Evolutionary conservation across 2,888 invertebrate species (phyloP).

Genomic region (Drosophila greeni): DNA sequence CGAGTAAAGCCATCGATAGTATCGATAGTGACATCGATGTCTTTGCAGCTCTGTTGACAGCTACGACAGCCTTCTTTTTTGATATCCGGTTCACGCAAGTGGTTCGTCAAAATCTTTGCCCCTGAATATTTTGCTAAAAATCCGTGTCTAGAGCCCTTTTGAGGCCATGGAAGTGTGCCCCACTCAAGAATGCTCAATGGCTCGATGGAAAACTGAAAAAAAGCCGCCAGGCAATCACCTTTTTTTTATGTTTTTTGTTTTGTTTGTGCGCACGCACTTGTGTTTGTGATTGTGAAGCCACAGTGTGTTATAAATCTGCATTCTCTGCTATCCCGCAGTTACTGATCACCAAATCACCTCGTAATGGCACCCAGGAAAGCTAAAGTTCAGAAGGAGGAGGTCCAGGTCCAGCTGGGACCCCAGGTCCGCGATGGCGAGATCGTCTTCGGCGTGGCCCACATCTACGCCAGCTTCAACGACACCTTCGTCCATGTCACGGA

Average conservation of each 20-base stretch:
- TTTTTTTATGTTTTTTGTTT: conserved; percentile 45
- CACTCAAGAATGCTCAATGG: conserved; percentile 8
- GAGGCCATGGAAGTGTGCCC: conserved; percentile 5
- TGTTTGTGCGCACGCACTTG: conserved; percentile 32
- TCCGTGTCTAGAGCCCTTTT: conserved; percentile 45
- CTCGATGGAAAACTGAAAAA: neutral
- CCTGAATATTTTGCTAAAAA: conserved; percentile 42
- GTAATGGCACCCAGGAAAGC: conserved; percentile 98
- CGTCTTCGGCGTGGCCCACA: conserved; percentile 99
- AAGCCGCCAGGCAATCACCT: conserved; percentile 29
- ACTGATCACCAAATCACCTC: conserved; percentile 32
- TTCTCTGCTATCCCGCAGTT: conserved; percentile 38
- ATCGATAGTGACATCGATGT: conserved; percentile 4
- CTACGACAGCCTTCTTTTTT: conserved; percentile 72
- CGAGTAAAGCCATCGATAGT: neutral
- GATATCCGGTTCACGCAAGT: conserved; percentile 77
- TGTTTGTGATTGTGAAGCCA: conserved; percentile 25
- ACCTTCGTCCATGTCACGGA: conserved; percentile 99
- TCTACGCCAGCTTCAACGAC: conserved; percentile 99
- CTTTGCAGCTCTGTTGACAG: conserved; percentile 37
- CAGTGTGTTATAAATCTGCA: conserved; percentile 19
- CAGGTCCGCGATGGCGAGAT: conserved; percentile 98
- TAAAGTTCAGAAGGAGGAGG: conserved; percentile 97
- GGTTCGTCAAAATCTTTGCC: conserved; percentile 69
- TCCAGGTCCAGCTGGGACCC: conserved; percentile 96